Evolutionary conservation across 2,797 vertebrate genomes (phyloP), one percentile per base, ranked within the genome.

Genomic region (Alcedo atthis): DNA sequence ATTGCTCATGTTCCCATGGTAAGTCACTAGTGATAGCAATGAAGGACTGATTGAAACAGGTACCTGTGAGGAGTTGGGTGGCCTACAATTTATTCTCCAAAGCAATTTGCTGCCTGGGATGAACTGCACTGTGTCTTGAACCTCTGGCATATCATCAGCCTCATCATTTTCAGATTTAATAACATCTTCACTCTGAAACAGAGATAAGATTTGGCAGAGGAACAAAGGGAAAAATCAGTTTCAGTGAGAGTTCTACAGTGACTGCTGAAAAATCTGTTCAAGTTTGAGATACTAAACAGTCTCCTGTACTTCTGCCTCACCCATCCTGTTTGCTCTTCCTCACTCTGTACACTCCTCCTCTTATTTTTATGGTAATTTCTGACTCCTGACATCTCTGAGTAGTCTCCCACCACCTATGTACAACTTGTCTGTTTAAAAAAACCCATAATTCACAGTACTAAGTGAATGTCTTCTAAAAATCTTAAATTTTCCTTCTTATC

Each of bases 61-160:
- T 94, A 99, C 99, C 98, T 98, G 96, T 9, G 98, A 92, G 25
- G 99, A 99, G 94, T 99, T 98, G 70, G 98, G 90, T 13, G 99
- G 99, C 86, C 99, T 98, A 63, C 98, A 97, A 43, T 98, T 98
- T 97, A 99, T 98, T 96, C 99, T 99, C 99, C 99, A 99, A 81
- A 99, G 98, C 40, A 99, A 97, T 90, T 98, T 98, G 94, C 99
- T 99, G 87, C 99, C 99, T 51, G 99, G 99, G 90, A 99, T 94
- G 32, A 99, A 98, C 57, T 98, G 98, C 77, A 99, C 98, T 0
- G 99, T 99, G 93, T 99, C 99, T 89, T 99, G 99, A 59, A 98
- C 89, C 74, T 98, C 98, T 4, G 99, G 99, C 98, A 99, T 98
- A 79, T 99, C 98, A 20, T 99, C 99, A 1, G 98, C 98, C 40